Evolutionary conservation across 2,797 vertebrate genomes (phyloP).

Genomic region (Simalia tracyae): DNA sequence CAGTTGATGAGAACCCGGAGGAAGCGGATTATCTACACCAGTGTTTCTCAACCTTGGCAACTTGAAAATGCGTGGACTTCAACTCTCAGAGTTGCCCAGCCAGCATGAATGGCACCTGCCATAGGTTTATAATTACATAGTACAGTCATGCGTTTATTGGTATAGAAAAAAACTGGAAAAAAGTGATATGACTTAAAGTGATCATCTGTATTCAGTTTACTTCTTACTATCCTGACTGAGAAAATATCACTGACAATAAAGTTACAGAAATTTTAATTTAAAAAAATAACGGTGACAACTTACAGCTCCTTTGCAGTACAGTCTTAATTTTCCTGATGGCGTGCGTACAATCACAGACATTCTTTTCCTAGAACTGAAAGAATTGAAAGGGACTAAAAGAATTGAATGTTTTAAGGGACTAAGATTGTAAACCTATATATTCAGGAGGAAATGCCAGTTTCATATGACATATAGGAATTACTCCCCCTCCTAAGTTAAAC

Average conservation of each 20-base stretch:
- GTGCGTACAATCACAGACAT: conserved; percentile 99
- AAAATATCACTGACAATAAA: conserved; percentile 41
- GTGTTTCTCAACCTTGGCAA: too few relatives aligned
- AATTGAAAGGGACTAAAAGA: conserved; percentile 73
- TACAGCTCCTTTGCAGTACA: conserved; percentile 99
- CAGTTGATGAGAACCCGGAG: too few relatives aligned
- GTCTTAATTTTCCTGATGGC: conserved; percentile 92
- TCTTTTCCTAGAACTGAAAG: conserved; percentile 89
- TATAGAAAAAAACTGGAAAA: not conserved
- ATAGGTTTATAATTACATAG: too few relatives aligned
- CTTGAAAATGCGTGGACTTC: too few relatives aligned
- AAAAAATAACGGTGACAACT: conserved; percentile 70
- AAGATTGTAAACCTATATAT: not conserved
- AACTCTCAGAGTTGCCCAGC: too few relatives aligned
- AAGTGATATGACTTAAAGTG: not conserved
- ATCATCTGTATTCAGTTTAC: not conserved
- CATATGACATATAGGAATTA: too few relatives aligned
- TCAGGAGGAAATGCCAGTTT: too few relatives aligned
- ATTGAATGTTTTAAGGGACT: not conserved
- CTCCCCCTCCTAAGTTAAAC: too few relatives aligned
- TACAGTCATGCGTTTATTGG: not conserved
- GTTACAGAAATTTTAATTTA: conserved; percentile 41
- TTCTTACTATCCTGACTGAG: conserved; percentile 25
- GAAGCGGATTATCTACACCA: too few relatives aligned
- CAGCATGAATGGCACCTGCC: too few relatives aligned